Evolutionary conservation across 2,113 vertebrate species (phyloP), one percentile per base, ranked within the genome.

Genomic region (Hyaena hyaena): DNA sequence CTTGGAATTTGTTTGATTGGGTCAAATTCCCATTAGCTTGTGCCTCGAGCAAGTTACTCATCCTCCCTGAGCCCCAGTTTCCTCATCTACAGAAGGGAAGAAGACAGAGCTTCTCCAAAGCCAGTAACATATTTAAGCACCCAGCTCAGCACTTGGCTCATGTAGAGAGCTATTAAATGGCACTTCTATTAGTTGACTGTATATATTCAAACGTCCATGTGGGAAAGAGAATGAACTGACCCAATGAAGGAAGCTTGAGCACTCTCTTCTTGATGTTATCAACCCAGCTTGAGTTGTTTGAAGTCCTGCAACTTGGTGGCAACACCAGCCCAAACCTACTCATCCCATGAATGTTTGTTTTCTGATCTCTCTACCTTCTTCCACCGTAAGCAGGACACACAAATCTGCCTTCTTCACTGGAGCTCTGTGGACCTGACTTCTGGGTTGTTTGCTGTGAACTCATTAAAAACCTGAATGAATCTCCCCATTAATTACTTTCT

Each of bases 1-100:
- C 82, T 61, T 91, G 87, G 43, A 76, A 53, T 92, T 55, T 69
- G 58, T 26, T 69, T 65, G 68, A 43, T 28, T 93, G 69, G 66
- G n/a, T 66, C 90, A 94, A 91, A 91, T 95, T 86, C 63, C 92
- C 33, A 2, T 89, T 73, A 81, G 53, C 65, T 35, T 73, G 50
- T 76, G 74, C 76, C 90, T 85, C 83, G 26, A 87, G 5, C 58
- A 48, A 91, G 73, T 88, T 28, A 58, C 48, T 92, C n/a, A n/a
- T 16, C 53, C 68, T 88, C 35, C 83, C 48, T 81, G 43, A 96
- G 88, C 61, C 83, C 43, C 31, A 4, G 10, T n/a, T 73, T 88
- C 65, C 65, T 93, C 69, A 33, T 74, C 48, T 2, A 48, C 33
- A 81, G 14, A 71, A 45, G 35, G 48, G 24, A 96, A 39, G 77